Base-by-base conservation (phyloP, 2,797 vertebrate species). In the Syngnathus acus region DNA sequence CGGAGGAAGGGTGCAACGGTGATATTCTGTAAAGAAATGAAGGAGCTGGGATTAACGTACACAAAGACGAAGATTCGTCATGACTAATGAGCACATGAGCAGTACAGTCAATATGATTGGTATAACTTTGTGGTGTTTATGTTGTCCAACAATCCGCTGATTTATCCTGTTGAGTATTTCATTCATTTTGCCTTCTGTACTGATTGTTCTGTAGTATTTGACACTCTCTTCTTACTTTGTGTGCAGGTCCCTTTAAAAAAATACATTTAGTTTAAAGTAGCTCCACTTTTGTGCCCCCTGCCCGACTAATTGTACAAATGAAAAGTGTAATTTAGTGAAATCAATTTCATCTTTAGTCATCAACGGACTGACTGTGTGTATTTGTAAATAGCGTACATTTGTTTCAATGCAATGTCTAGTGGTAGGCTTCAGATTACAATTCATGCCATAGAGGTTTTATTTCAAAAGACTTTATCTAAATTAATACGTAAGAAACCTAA, bases 1-100 rank as follows among this genome's bases (percentile, higher is more conserved):
- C 83, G 59, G 89, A 85, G 55, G 64, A 86, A 2, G 86, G 89
- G 70, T 92, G 92, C 84, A 94, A 94, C 0, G 92, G 93, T 37
- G 89, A 91, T 55, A 75, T 84, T 69, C 78, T 85, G 61, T 90
- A 91, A 72, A 84, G 82, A 78, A 90, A 66, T 84, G 84, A 79
- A 74, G 73, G 90, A 91, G 72, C 88, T 92, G 83, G 85, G 78
- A 17, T 83, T 90, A 74, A 63, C 64, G 23, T 65, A 47, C 73
- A 68, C 68, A 21, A 68, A 68, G 51, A 77, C 47, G 71, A 77
- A 69, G 79, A 80, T 65, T 82, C 72, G 72, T 68, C 68, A 65
- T 67, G 66, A 59, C 55, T 66, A 73, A 74, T 66, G 73, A 79
- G 75, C 80, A 81, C 73, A 74, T 75, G 68, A 74, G 73, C 65